Evolutionary conservation across 2,113 vertebrate genomes (phyloP).

Genomic region (Craseonycteris thonglongyai): DNA sequence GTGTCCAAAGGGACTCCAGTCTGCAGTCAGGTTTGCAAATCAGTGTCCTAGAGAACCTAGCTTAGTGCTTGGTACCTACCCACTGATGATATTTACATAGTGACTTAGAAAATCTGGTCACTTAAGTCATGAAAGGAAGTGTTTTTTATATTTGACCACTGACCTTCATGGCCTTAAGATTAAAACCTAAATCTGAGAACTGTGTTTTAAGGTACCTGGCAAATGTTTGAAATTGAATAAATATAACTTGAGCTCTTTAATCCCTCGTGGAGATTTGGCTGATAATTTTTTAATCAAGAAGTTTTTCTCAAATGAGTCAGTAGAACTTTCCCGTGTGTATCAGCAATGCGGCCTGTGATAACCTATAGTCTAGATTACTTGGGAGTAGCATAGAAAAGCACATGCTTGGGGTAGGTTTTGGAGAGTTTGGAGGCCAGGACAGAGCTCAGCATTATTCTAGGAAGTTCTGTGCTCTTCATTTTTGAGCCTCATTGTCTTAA

Average conservation of each 20-base stretch:
- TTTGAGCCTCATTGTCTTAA: not conserved
- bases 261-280: not conserved
- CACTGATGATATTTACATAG: not conserved
- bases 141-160: constrained; percentile 23
- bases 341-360: not conserved
- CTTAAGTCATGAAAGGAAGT: not conserved
- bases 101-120: not conserved
- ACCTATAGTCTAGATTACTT: not conserved
- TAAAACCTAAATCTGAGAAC: not conserved
- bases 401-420: not conserved
- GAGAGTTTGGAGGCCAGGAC: not conserved
- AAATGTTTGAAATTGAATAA: constrained; percentile 5
- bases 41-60: not conserved
- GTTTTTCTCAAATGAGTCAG: not conserved
- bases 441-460: not conserved
- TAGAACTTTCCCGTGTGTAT: not conserved
- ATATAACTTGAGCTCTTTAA: constrained; percentile 7
- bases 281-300: not conserved
- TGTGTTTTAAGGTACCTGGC: constrained; percentile 1
- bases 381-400: not conserved
- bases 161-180: not conserved
- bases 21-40: not conserved
- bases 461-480: not conserved
- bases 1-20: not conserved
- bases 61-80: not conserved